Evolutionary conservation across 2,113 vertebrate species (phyloP).

Genomic region (Chaetura pelagica): DNA sequence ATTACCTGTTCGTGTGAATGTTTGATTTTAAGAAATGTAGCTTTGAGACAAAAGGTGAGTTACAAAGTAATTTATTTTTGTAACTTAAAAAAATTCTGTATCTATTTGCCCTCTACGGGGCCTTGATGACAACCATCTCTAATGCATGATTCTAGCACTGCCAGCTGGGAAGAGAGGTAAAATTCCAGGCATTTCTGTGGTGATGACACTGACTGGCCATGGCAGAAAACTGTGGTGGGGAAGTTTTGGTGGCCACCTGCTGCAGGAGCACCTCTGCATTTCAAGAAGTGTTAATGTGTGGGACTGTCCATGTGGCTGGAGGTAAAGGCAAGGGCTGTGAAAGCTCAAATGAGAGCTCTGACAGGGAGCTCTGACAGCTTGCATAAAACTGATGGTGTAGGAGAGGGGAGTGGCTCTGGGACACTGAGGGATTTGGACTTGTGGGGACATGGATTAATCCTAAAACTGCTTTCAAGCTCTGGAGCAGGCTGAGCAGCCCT

Average conservation of each 20-base stretch:
- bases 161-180: background rate
- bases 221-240: background rate
- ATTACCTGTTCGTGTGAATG: background rate
- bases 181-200: background rate
- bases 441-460: background rate
- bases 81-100: background rate
- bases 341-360: background rate
- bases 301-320: background rate
- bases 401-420: background rate
- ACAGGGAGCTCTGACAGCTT: background rate
- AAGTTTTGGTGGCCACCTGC: background rate
- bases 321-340: background rate
- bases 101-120: background rate
- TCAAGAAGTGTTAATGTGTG: background rate
- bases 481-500: background rate
- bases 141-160: background rate
- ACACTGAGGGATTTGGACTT: background rate
- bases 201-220: rapidly evolving
- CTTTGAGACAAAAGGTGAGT: background rate
- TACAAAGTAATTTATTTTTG: background rate
- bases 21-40: background rate
- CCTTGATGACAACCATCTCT: background rate
- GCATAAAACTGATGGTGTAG: background rate
- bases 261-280: background rate
- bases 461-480: background rate